Base-by-base conservation (phyloP, 2,113 vertebrate species). In the Pionites leucogaster region DNA sequence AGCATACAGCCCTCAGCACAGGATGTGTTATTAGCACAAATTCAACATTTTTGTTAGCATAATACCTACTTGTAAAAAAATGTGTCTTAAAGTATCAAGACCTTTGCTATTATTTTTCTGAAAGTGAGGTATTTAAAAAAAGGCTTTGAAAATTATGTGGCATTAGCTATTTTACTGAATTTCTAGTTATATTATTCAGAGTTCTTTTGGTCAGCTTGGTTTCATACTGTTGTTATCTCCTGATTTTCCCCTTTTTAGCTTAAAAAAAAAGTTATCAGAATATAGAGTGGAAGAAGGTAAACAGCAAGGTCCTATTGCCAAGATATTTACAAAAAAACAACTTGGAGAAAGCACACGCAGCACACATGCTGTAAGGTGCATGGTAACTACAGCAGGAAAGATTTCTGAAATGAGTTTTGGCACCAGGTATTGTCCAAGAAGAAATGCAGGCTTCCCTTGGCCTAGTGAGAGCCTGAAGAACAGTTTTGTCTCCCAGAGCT, bases 291-390 rank as follows among this genome's bases (percentile, higher is more conserved):
- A 49, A 68, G 17, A 88, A 41, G 20, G 20, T 41, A 88, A 90
- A 23, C 8, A 42, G 55, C n/a, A 55, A 60, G 11, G 31, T 47
- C 11, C 12, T 25, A 46, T 3, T 69, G 17, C 4, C 10, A 70
- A 70, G 31, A 35, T 2, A 47, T 20, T 18, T 28, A 23, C 4
- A 59, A 50, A 92, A 92, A 90, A 92, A 25, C 5, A 63, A 9
- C n/a, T 46, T 84, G 64, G 22, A 41, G 39, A 80, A 90, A 47
- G 29, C 16, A 53, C 5, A 25, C 5, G 8, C 11, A 79, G 35
- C 24, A 25, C 27, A 24, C 16, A 59, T 7, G 13, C 5, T 31
- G 11, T 25, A 65, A 14, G 3, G 23, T 1, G 0, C 29, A 27
- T 3, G 5, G 13, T 20, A 64, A 47, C 17, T n/a, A 76, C 12